Evolutionary conservation across 1,140 invertebrate species (phyloP), one percentile per base, ranked within the genome.

Genomic region (Oedothorax gibbosus): DNA sequence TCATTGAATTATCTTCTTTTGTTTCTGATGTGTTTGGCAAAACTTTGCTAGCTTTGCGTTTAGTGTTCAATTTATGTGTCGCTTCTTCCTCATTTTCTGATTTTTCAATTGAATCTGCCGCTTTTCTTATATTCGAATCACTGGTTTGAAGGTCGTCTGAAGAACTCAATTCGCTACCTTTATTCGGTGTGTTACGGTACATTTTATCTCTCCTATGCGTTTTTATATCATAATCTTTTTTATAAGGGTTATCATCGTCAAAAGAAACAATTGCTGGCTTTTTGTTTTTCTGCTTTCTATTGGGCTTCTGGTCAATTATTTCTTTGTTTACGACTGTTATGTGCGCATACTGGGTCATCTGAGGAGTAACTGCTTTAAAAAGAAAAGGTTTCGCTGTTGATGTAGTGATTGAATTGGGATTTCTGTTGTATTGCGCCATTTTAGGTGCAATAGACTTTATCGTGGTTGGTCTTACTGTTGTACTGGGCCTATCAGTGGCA

Each of bases 281-380:
- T 75, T 75, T 75, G 11, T 49, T 68, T 49, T 64, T 76, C 7
- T 83, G 11, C 57, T 76, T 84, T 66, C 81, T 75, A 0, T 65
- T 72, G 0, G 53, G 65, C 60, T 84, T 84, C 10, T 69, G 81
- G n/a, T 75, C 56, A 14, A 49, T 60, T 66, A 49, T 50, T 50
- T 73, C 56, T 68, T 76, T 75, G 15, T 84, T 84, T 18, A 84
- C 49, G 6, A 84, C 81, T 49, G 81, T 84, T 12, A 84, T 84
- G 20, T 84, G 81, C 56, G 81, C 20, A 68, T 75, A 84, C 0
- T 57, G 14, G 0, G 72, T 20, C 20, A 20, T 6, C 35, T 35
- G 35, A 35, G 35, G 35, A 35, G 35, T 35, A 35, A 35, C 35
- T 35, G 35, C 35, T 35, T 35, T 35, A 35, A 35, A 35, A 35